These are phyloP conservation scores for Volucella inanis DNA, from an alignment of 2,888 invertebrate genomes.

Conservation along the genomic window DNA sequence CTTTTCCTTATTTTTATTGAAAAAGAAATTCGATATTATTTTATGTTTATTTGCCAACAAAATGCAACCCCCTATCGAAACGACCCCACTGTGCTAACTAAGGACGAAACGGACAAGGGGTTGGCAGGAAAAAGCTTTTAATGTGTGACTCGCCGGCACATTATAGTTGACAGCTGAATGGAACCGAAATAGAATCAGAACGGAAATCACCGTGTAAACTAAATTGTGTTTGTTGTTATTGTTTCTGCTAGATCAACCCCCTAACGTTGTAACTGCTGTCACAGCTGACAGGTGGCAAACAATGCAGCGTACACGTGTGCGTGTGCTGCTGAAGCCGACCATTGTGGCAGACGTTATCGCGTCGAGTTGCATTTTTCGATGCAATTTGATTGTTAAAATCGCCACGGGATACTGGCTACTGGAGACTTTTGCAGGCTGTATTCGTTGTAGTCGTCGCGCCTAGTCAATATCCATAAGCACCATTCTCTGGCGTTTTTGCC, in stretches of 20 bases:
- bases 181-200: conserved; percentile 62
- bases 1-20: conserved; percentile 56
- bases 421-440: neutral
- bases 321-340: neutral
- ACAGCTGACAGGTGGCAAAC: conserved; percentile 69
- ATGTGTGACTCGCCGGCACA: conserved; percentile 26
- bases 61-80: conserved; percentile 25
- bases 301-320: conserved; percentile 57
- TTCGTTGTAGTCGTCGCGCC: conserved; percentile 39
- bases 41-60: conserved; percentile 57
- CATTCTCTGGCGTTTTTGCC: conserved; percentile 30
- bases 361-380: conserved; percentile 60
- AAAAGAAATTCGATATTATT: conserved; percentile 71
- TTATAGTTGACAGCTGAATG: conserved; percentile 61
- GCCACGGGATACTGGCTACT: conserved; percentile 12
- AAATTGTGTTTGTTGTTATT: conserved; percentile 65
- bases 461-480: conserved; percentile 66
- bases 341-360: conserved; percentile 11
- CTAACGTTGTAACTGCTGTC: neutral
- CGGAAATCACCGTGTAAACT: conserved; percentile 65
- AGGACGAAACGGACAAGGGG: neutral
- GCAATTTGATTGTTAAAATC: conserved; percentile 54
- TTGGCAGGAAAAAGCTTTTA: conserved; percentile 58
- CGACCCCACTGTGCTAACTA: neutral
- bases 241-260: conserved; percentile 23